Base-by-base conservation (phyloP, 2,888 invertebrate genomes). In the Agonopterix arenella region DNA sequence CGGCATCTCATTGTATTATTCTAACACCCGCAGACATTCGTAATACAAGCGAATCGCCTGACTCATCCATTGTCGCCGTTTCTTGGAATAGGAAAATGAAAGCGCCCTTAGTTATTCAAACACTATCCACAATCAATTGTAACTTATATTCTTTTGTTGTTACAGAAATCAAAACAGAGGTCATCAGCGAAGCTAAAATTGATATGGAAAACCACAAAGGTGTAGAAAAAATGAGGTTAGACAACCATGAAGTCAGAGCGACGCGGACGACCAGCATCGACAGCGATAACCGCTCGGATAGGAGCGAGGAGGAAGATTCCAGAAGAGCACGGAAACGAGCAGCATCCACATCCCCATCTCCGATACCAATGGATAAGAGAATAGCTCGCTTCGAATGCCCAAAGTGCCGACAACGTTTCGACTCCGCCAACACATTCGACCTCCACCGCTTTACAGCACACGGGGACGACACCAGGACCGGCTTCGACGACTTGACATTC, bases 361-460 rank as follows among this genome's bases (percentile, higher is more conserved):
- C 73, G 1, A 74, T 79, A 37, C 81, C 81, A 0, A 60, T 82
- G 57, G 84, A 85, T 56, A 89, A 89, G 59, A 76, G 83, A 62
- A 79, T 68, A 41, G 76, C 83, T 1, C 69, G 82, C 13, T 80
- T 93, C 49, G 93, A 93, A 66, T 96, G 96, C 73, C 90, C 91
- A 1, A 90, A 91, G 48, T 97, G 97, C 74, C 91, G 93, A 51
- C 90, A 93, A 49, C 89, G 92, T 4, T 96, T 95, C 72, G 93
- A 93, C 60, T 95, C 93, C 44, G 91, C 93, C 56, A 92, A 93
- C 52, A 91, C 93, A 4, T 90, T 95, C 54, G 93, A 93, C 62
- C 86, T 93, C 40, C 96, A 96, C 74, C 90, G 92, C 44, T 91
- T 90, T 65, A 91, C 92, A 59, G 90, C 88, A 1, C 94, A 94